A percentile compares a stretch with the other conserved stretches of the same genome.
phyloP scores from a whole-genome alignment of 2,113 vertebrate genomes.

The Pomatostomus ruficeps region DNA sequence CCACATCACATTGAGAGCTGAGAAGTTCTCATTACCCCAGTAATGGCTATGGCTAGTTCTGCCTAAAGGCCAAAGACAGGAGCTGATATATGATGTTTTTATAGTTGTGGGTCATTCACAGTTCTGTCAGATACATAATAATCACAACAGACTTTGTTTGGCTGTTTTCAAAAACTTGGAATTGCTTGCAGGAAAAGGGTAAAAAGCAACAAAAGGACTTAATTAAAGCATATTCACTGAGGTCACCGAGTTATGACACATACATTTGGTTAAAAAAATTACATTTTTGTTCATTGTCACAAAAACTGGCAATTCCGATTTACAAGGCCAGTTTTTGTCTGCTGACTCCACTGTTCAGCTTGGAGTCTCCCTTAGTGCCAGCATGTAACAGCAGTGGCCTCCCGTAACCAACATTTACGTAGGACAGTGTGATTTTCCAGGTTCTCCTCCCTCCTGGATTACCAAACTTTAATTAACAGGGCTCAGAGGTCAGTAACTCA shows the following conservation, averaged over 20 bases:
- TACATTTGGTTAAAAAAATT: conserved; percentile 52
- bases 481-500: background rate
- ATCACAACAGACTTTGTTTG: conserved; percentile 25
- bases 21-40: background rate
- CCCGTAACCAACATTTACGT: background rate
- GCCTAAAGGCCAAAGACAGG: conserved; percentile 1
- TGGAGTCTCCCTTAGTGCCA: background rate
- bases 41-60: background rate
- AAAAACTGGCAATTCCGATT: conserved; percentile 33
- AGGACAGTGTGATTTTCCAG: background rate
- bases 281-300: conserved; percentile 48
- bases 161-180: conserved; percentile 33
- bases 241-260: conserved; percentile 54
- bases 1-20: background rate
- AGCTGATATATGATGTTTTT: conserved; percentile 32
- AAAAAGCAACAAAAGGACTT: conserved; percentile 57
- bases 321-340: background rate
- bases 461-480: conserved; percentile 18
- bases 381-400: background rate
- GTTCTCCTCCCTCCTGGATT: background rate
- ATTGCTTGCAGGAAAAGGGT: background rate
- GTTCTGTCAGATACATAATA: conserved; percentile 28
- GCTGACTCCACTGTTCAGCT: background rate
- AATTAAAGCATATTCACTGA: conserved; percentile 34
- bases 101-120: conserved; percentile 32